Conservation (phyloP, 2,888 invertebrate species). For the Micropterix aruncella region DNA sequence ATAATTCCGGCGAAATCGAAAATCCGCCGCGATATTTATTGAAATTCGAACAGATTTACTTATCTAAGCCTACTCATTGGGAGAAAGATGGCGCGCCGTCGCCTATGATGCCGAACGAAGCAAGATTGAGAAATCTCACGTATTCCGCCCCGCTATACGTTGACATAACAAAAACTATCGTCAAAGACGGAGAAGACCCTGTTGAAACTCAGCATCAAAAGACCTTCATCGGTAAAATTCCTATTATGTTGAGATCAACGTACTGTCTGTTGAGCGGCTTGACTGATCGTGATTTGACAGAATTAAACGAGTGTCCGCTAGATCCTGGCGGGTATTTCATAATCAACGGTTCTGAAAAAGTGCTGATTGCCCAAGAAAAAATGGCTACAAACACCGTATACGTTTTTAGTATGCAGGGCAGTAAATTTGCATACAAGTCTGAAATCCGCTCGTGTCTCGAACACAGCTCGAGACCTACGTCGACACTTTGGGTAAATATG, state of each 20-base stretch:
- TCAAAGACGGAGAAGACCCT: slow-evolving; percentile 82
- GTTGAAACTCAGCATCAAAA: slow-evolving; percentile 70
- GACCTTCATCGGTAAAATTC: slow-evolving; percentile 80
- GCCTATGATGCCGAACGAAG: slow-evolving; percentile 99
- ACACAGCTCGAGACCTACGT: slow-evolving; percentile 82
- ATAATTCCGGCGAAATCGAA: slow-evolving; percentile 86
- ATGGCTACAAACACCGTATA: slow-evolving; percentile 99
- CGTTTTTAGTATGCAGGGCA: slow-evolving; percentile 99
- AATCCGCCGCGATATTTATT: slow-evolving; percentile 81
- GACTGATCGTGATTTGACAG: slow-evolving; percentile 97
- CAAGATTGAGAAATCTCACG: slow-evolving; percentile 88
- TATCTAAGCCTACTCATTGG: slow-evolving; percentile 99
- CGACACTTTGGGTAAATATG: slow-evolving; percentile 99
- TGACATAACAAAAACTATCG: slow-evolving; percentile 93
- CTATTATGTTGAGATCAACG: slow-evolving; percentile 97
- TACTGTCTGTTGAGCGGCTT: slow-evolving; percentile 91
- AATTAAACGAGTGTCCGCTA: slow-evolving; percentile 96
- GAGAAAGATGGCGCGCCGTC: slow-evolving; percentile 99
- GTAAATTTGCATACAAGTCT: slow-evolving; percentile 96
- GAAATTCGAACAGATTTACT: slow-evolving; percentile 97
- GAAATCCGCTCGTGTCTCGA: slow-evolving; percentile 78
- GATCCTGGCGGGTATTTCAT: slow-evolving; percentile 99
- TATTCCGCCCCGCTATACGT: slow-evolving; percentile 98
- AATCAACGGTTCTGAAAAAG: slow-evolving; percentile 98
- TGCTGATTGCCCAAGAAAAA: slow-evolving; percentile 98